phyloP scores from a whole-genome alignment of 2,797 vertebrate genomes.

The Apogon talboti region DNA sequence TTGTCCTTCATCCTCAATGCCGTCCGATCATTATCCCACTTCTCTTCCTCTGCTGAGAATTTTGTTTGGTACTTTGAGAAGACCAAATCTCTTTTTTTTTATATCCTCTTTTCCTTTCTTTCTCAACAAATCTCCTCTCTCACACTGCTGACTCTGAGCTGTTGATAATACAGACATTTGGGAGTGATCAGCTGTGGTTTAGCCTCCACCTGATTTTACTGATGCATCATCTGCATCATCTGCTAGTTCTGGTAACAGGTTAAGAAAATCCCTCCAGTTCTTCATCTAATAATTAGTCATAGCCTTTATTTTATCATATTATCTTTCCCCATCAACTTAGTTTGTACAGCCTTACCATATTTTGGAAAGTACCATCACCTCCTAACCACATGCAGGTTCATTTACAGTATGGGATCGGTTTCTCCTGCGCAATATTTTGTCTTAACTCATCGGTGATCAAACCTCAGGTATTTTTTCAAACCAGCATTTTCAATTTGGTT shows the following conservation, averaged over 20 bases:
- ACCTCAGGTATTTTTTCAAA: too few relatives aligned
- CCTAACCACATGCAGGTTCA: too few relatives aligned
- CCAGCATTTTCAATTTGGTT: too few relatives aligned
- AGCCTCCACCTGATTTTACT: constrained; percentile 4
- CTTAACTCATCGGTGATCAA: too few relatives aligned
- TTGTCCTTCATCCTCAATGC: constrained; percentile 44
- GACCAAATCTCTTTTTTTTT: constrained; percentile 4
- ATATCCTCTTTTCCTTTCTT: background rate
- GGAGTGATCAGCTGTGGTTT: constrained; percentile 1
- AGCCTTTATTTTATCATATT: background rate
- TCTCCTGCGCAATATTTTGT: too few relatives aligned
- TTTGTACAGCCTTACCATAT: too few relatives aligned
- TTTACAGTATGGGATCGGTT: too few relatives aligned
- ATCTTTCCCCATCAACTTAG: background rate
- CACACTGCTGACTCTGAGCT: background rate
- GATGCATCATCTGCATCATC: constrained; percentile 9
- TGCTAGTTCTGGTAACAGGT: constrained; percentile 3
- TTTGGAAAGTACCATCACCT: too few relatives aligned
- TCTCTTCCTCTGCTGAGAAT: constrained; percentile 11
- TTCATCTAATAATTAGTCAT: background rate
- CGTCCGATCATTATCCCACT: constrained; percentile 7
- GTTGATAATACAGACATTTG: constrained; percentile 1
- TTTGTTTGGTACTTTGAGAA: constrained; percentile 21
- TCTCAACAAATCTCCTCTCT: background rate
- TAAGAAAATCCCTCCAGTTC: background rate